A percentile compares a stretch with the other conserved stretches of the same genome.
Conservation (phyloP, 2,113 vertebrate genomes). For the Mesembrinibis cayennensis region DNA sequence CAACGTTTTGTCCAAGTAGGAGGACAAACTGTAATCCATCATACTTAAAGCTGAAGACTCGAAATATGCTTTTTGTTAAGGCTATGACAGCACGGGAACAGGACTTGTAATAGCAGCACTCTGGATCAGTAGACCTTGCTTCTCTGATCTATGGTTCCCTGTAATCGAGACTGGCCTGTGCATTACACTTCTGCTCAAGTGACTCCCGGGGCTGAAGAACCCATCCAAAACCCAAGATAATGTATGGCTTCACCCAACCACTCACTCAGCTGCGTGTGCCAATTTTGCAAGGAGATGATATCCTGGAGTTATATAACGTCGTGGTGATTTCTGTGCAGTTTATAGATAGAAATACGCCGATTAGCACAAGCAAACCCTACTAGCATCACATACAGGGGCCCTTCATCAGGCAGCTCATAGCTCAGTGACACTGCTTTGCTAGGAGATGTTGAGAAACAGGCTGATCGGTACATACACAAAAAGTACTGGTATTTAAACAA, state of each 20-base stretch:
- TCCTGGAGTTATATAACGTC: rapidly evolving
- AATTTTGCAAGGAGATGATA: background rate
- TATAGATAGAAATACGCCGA: background rate
- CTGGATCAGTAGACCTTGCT: rapidly evolving
- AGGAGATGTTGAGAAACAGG: background rate
- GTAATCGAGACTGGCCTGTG: background rate
- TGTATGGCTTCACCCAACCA: background rate
- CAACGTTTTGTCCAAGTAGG: background rate
- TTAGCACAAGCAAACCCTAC: rapidly evolving
- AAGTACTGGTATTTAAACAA: background rate
- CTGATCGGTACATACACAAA: background rate
- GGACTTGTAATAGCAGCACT: background rate
- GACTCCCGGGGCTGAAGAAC: background rate
- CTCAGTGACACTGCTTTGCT: background rate
- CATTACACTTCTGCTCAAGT: background rate
- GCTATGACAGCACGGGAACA: background rate
- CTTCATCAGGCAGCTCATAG: background rate
- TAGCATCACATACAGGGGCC: background rate
- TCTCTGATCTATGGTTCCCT: background rate
- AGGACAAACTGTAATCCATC: background rate
- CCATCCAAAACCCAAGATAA: background rate
- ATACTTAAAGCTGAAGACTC: rapidly evolving
- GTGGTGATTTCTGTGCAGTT: background rate
- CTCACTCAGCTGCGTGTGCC: background rate
- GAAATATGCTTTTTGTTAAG: background rate